Evolutionary conservation across 2,113 vertebrate genomes (phyloP).

Genomic region (Eulacestoma nigropectus): DNA sequence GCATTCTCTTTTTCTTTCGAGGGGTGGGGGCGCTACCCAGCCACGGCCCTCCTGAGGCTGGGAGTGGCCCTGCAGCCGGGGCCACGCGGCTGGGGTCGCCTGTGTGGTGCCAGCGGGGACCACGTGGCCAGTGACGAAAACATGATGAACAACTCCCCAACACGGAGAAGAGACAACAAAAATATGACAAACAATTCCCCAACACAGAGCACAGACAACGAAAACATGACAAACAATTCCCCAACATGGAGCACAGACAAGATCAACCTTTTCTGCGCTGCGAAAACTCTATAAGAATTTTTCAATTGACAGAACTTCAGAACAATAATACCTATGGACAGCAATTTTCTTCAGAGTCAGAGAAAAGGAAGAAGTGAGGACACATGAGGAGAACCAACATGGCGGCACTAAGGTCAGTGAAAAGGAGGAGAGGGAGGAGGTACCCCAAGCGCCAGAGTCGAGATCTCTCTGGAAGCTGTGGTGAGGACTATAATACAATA

Average conservation of each 20-base stretch:
- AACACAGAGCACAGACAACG: not conserved
- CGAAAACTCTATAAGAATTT: not conserved
- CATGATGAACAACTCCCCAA: not conserved
- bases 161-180: not conserved
- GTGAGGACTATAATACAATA: not conserved
- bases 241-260: not conserved
- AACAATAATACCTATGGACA: not conserved
- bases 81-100: not conserved
- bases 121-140: not conserved
- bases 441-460: not conserved
- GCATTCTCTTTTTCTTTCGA: not conserved
- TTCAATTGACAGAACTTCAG: not conserved
- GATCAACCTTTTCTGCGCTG: not conserved
- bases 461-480: not conserved
- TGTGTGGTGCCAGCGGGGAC: accelerated
- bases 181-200: too few species aligned
- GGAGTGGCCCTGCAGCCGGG: not conserved
- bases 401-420: not conserved
- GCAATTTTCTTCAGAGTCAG: not conserved
- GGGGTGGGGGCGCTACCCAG: too few species aligned
- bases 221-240: not conserved
- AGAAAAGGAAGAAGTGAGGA: not conserved
- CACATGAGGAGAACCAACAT: not conserved
- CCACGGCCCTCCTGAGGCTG: accelerated
- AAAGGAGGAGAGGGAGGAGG: not conserved